phyloP scores from a whole-genome alignment of 2,888 invertebrate species.

The Cerastoderma edule region DNA sequence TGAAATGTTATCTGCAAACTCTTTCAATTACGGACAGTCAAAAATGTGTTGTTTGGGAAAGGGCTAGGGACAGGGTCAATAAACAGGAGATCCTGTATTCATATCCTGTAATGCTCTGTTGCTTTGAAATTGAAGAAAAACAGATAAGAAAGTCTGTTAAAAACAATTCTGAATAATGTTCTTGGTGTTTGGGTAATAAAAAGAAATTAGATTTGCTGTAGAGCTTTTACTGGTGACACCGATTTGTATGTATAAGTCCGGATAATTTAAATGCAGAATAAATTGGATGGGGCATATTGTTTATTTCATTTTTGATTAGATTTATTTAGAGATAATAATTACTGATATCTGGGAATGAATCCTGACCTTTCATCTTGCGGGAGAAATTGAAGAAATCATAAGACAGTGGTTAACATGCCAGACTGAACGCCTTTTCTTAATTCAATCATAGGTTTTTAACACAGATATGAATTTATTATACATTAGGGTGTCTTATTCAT shows the following conservation, averaged over 20 bases:
- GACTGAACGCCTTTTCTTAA: slow-evolving; percentile 37
- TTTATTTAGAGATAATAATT: slow-evolving; percentile 56
- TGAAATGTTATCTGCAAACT: too few relatives aligned
- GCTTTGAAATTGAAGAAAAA: too few relatives aligned
- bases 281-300: slow-evolving; percentile 61
- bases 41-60: too few relatives aligned
- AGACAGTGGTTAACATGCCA: slow-evolving; percentile 12
- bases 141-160: too few relatives aligned
- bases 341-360: slow-evolving; percentile 36
- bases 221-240: slow-evolving; percentile 3
- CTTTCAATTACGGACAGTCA: too few relatives aligned
- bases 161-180: too few relatives aligned
- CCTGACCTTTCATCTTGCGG: slow-evolving; percentile 42
- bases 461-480: slow-evolving; percentile 19
- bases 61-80: too few relatives aligned
- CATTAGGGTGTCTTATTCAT: slow-evolving; percentile 10
- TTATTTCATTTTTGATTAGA: slow-evolving; percentile 64
- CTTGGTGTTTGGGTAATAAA: too few relatives aligned
- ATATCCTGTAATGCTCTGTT: too few relatives aligned
- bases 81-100: too few relatives aligned
- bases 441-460: slow-evolving; percentile 21
- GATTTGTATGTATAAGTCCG: slow-evolving; percentile 20
- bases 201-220: too few relatives aligned
- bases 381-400: slow-evolving; percentile 16
- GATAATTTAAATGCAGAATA: slow-evolving; percentile 52